A percentile compares a stretch with the other conserved stretches of the same genome.
Evolutionary conservation across 2,888 invertebrate species (phyloP).

Genomic region (Heliconius hortense): DNA sequence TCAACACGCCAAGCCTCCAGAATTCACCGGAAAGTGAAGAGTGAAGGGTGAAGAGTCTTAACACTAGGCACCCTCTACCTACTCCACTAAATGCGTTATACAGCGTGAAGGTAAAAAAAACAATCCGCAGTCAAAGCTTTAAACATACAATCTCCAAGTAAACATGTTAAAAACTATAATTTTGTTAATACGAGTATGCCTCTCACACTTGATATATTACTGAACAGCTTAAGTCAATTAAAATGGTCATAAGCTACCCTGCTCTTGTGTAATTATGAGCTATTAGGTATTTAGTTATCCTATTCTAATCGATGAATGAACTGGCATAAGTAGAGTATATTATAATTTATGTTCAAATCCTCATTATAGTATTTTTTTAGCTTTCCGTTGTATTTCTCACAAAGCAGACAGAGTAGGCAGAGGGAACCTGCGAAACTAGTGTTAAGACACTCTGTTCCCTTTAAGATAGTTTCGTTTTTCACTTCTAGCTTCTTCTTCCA

Average conservation of each 20-base stretch:
- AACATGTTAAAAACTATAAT: too few species aligned
- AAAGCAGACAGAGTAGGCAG: too few species aligned
- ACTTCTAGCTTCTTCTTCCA: too few species aligned
- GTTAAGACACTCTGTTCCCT: too few species aligned
- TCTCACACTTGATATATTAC: neutral
- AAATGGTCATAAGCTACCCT: neutral
- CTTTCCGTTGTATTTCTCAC: too few species aligned
- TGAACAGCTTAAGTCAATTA: conserved; percentile 3
- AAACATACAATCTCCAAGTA: too few species aligned
- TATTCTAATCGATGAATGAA: neutral
- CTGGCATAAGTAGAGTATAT: neutral
- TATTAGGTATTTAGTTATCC: neutral
- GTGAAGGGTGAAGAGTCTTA: neutral
- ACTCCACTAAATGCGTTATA: neutral
- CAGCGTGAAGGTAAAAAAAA: neutral
- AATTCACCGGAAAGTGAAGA: too few species aligned
- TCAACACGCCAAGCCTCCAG: too few species aligned
- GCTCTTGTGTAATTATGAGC: neutral
- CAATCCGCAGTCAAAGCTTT: too few species aligned
- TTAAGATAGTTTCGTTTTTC: too few species aligned
- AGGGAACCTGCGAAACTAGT: too few species aligned
- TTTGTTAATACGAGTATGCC: too few species aligned
- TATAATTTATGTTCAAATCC: neutral
- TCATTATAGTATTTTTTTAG: neutral
- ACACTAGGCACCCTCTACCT: neutral